A percentile compares a stretch with the other conserved stretches of the same genome.
Evolutionary conservation across 2,888 invertebrate genomes (phyloP).

Genomic region (Lasioglossum figueresi): DNA sequence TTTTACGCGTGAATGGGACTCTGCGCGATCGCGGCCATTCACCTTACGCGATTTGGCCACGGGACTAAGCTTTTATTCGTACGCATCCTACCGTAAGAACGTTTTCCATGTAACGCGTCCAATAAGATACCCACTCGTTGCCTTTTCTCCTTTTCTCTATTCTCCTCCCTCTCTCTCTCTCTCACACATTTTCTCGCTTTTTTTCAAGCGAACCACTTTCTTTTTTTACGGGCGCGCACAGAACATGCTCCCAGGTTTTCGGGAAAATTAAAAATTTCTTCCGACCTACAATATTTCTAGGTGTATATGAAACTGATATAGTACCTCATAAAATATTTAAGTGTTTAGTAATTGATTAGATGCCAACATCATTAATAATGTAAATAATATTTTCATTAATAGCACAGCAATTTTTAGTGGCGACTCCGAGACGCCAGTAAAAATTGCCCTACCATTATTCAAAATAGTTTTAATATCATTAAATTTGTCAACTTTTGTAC

Average conservation of each 20-base stretch:
- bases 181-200: neutral
- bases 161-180: neutral
- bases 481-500: no score
- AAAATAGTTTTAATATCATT: no score
- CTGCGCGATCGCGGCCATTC: conserved; percentile 70
- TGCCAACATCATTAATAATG: no score
- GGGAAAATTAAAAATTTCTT: no score
- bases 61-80: conserved; percentile 46
- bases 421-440: no score
- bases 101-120: conserved; percentile 19
- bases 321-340: no score
- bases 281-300: no score
- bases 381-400: no score
- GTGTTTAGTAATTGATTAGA: no score
- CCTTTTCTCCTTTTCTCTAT: conserved; percentile 1
- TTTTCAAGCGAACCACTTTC: neutral
- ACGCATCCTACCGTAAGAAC: conserved; percentile 32
- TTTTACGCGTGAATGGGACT: conserved; percentile 74
- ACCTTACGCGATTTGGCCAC: conserved; percentile 62
- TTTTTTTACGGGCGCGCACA: neutral
- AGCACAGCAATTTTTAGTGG: no score
- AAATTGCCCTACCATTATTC: no score
- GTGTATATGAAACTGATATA: no score
- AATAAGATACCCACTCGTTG: neutral
- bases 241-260: neutral